phyloP scores from a whole-genome alignment of 2,113 vertebrate species.

The Tichodroma muraria region DNA sequence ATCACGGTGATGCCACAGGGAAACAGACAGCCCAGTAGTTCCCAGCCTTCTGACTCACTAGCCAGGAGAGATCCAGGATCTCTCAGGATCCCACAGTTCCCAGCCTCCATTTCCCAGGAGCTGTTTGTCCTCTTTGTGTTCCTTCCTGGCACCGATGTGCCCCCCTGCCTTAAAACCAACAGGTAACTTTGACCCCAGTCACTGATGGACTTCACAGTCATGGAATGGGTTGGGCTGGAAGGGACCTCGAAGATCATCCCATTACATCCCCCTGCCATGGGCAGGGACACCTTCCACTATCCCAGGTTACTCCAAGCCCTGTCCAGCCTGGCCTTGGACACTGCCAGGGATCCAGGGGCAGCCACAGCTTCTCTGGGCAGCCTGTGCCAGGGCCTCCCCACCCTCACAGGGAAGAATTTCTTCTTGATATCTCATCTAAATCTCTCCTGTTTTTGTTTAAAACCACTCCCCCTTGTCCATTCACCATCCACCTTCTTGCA shows the following conservation, averaged over 20 bases:
- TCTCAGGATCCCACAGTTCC: background rate
- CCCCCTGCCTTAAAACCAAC: background rate
- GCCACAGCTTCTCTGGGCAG: background rate
- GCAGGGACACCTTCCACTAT: background rate
- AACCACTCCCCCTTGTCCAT: background rate
- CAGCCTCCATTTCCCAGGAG: background rate
- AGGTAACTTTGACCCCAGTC: background rate
- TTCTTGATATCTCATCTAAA: background rate
- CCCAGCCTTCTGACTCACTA: background rate
- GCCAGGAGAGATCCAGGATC: background rate
- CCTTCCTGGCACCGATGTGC: too few relatives aligned
- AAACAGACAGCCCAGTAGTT: background rate
- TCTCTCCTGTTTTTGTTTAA: background rate
- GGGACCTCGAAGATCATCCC: background rate
- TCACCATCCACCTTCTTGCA: background rate
- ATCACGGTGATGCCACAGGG: background rate
- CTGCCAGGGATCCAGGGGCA: background rate
- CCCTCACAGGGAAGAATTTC: background rate
- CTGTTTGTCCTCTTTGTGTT: background rate
- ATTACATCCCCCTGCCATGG: too few relatives aligned
- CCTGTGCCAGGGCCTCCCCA: background rate
- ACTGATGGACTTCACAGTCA: background rate
- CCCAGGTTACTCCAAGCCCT: fast-evolving
- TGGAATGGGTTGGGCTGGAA: background rate
- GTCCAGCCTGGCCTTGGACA: background rate